Evolutionary conservation across 2,113 vertebrate species (phyloP).

Genomic region (Bettongia penicillata): DNA sequence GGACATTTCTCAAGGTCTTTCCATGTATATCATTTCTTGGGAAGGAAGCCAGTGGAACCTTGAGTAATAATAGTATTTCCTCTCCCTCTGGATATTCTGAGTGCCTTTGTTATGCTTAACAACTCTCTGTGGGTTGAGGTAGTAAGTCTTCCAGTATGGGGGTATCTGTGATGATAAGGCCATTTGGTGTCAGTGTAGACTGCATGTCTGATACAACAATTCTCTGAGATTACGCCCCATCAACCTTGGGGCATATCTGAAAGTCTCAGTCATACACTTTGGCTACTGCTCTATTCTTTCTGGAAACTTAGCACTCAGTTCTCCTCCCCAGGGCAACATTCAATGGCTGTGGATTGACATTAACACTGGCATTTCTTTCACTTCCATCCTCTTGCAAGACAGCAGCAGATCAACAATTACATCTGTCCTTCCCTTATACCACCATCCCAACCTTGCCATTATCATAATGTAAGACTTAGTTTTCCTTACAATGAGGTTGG

Average conservation of each 20-base stretch:
- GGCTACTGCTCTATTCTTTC: background rate
- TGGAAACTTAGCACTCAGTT: background rate
- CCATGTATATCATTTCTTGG: background rate
- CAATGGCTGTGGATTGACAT: background rate
- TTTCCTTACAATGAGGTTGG: background rate
- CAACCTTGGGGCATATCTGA: background rate
- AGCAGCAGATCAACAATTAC: background rate
- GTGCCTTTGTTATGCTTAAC: background rate
- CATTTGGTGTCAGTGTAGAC: background rate
- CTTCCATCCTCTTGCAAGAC: background rate
- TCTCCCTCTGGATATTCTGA: background rate
- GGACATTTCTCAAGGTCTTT: background rate
- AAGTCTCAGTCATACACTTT: background rate
- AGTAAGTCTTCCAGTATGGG: background rate
- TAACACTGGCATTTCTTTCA: background rate
- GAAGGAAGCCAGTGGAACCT: background rate
- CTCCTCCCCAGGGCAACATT: background rate
- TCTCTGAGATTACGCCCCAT: background rate
- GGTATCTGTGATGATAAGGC: background rate
- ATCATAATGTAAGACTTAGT: background rate
- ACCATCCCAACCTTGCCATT: background rate
- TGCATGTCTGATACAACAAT: background rate
- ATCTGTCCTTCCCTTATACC: background rate
- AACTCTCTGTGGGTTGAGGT: background rate
- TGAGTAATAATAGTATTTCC: background rate